phyloP scores from a whole-genome alignment of 2,888 invertebrate genomes.

The Junonia oenone region DNA sequence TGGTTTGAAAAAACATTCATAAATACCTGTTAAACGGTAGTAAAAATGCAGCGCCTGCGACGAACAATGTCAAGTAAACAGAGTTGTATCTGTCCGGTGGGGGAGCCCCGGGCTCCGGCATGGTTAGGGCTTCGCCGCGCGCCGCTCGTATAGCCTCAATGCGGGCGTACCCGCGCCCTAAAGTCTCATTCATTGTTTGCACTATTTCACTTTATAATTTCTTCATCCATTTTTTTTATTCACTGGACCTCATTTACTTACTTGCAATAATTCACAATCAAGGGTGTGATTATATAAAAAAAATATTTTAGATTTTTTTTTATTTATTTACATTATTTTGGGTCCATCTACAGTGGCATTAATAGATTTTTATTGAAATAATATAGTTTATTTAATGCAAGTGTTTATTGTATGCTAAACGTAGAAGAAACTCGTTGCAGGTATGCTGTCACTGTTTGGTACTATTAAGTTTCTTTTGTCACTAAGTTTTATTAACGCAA shows the following conservation, averaged over 20 bases:
- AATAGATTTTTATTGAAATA: neutral
- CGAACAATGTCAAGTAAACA: conserved; percentile 86
- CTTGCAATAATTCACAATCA: conserved; percentile 1
- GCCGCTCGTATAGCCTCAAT: conserved; percentile 79
- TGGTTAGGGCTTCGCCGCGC: conserved; percentile 60
- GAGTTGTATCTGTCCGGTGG: conserved; percentile 85
- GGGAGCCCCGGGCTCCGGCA: conserved; percentile 78
- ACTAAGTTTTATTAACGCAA: neutral
- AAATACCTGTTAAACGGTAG: conserved; percentile 93
- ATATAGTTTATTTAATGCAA: neutral
- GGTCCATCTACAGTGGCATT: neutral
- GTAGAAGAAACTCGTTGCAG: neutral
- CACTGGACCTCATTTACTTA: conserved; percentile 2
- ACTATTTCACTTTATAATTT: conserved; percentile 18
- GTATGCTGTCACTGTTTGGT: neutral
- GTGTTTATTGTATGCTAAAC: neutral
- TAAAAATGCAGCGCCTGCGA: conserved; percentile 93
- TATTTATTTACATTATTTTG: neutral
- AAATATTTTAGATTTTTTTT: neutral
- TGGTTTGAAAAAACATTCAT: conserved; percentile 26
- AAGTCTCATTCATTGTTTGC: conserved; percentile 80
- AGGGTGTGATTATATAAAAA: neutral
- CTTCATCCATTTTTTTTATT: conserved; percentile 11
- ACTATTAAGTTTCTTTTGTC: neutral
- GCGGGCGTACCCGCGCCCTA: conserved; percentile 83